These are phyloP conservation scores for Adelges cooleyi DNA, from an alignment of 1,140 invertebrate species.

Conservation along the genomic window DNA sequence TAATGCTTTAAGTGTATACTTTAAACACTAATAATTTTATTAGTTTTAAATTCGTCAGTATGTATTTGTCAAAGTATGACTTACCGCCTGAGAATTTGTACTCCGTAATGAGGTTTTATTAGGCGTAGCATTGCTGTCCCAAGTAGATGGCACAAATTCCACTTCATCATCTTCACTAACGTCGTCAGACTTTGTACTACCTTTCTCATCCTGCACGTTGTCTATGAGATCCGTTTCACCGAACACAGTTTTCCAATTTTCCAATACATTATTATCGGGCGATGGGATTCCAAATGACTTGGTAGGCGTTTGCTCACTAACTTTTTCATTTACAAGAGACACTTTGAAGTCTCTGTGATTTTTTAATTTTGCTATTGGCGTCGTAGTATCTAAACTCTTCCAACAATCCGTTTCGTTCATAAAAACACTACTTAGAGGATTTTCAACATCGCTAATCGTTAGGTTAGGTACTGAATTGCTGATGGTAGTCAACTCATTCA, in stretches of 20 bases:
- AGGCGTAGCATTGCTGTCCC: slow-evolving; percentile 46
- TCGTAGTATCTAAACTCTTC: slow-evolving; percentile 11
- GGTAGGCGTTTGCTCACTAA: neutral
- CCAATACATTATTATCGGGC: slow-evolving; percentile 25
- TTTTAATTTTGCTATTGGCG: slow-evolving; percentile 8
- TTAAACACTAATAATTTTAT: too few relatives aligned
- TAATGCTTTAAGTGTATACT: too few relatives aligned
- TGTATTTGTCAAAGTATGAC: too few relatives aligned
- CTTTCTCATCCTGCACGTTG: neutral
- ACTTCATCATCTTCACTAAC: slow-evolving; percentile 39
- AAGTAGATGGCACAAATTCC: slow-evolving; percentile 47
- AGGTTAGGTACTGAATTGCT: slow-evolving; percentile 7
- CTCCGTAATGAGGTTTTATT: slow-evolving; percentile 44
- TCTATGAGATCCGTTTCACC: neutral
- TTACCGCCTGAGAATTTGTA: slow-evolving; percentile 39
- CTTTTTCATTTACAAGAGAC: slow-evolving; percentile 3
- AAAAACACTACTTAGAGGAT: neutral
- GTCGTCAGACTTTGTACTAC: slow-evolving; percentile 35
- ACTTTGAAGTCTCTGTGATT: slow-evolving; percentile 21
- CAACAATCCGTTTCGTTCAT: slow-evolving; percentile 7
- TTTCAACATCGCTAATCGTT: neutral
- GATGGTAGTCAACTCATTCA: slow-evolving; percentile 29
- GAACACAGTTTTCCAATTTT: slow-evolving; percentile 21
- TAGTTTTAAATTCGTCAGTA: too few relatives aligned
- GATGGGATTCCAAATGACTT: neutral